Evolutionary conservation across 1,140 invertebrate genomes (phyloP).

Genomic region (Leptinotarsa undecemlineata): DNA sequence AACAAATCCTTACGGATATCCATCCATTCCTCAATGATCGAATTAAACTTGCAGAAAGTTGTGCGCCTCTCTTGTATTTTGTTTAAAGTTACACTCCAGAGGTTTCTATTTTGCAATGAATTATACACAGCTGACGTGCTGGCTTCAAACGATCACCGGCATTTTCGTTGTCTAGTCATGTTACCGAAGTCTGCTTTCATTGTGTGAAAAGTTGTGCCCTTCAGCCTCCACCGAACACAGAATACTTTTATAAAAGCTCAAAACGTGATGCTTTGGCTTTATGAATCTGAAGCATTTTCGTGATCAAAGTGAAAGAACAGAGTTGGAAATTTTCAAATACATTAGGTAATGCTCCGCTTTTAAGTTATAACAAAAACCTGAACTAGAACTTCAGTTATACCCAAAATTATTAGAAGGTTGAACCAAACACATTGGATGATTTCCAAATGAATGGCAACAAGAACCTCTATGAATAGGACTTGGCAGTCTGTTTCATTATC

Average conservation of each 20-base stretch:
- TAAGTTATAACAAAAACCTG: too few relatives aligned
- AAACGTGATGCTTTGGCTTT: not conserved
- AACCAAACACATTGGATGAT: too few relatives aligned
- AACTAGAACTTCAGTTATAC: too few relatives aligned
- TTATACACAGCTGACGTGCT: constrained; percentile 19
- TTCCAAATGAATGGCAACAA: too few relatives aligned
- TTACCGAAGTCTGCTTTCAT: constrained; percentile 5
- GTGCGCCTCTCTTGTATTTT: constrained; percentile 13
- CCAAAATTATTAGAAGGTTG: too few relatives aligned
- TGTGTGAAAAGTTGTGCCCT: constrained; percentile 11
- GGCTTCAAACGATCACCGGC: constrained; percentile 16
- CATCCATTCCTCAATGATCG: constrained; percentile 9
- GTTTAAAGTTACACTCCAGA: constrained; percentile 20
- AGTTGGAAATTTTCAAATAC: too few relatives aligned
- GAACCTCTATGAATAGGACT: too few relatives aligned
- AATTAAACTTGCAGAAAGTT: constrained; percentile 17
- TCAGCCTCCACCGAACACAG: not conserved
- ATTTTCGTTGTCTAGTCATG: constrained; percentile 18
- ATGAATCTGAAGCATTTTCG: not conserved
- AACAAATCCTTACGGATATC: not conserved
- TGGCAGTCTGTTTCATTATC: too few relatives aligned
- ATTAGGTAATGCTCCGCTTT: too few relatives aligned
- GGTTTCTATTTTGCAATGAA: constrained; percentile 13
- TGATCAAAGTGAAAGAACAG: too few relatives aligned
- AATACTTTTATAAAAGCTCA: not conserved